A percentile compares a stretch with the other conserved stretches of the same genome.
These are phyloP conservation scores for Zaprionus nigranus DNA, from an alignment of 1,140 invertebrate genomes.

Conservation along the genomic window DNA sequence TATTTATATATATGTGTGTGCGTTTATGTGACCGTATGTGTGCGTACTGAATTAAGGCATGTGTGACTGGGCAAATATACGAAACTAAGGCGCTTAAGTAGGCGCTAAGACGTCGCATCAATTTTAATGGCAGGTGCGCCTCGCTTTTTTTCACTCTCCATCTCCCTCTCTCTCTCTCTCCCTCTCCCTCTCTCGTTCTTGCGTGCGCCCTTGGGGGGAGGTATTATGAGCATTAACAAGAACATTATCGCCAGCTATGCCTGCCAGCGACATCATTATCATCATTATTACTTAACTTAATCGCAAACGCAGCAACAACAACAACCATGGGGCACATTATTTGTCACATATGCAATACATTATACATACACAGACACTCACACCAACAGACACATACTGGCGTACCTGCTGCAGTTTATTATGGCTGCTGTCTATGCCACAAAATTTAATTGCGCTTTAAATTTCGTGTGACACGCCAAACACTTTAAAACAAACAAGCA, in stretches of 20 bases:
- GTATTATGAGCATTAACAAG: slow-evolving; percentile 35
- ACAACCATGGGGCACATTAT: slow-evolving; percentile 35
- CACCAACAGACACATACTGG: neutral
- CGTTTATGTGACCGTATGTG: slow-evolving; percentile 1
- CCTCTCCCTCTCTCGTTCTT: neutral
- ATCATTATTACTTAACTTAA: slow-evolving; percentile 46
- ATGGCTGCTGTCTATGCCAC: slow-evolving; percentile 36
- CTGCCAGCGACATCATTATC: slow-evolving; percentile 39
- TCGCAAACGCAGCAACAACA: slow-evolving; percentile 31
- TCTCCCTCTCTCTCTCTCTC: neutral
- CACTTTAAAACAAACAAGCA: slow-evolving; percentile 35
- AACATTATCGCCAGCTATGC: slow-evolving; percentile 28
- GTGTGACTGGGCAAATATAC: slow-evolving; percentile 4
- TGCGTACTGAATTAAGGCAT: neutral
- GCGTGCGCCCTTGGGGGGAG: neutral
- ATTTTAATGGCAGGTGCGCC: slow-evolving; percentile 7
- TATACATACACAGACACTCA: slow-evolving; percentile 1
- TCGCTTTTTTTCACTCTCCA: neutral
- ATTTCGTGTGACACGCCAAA: slow-evolving; percentile 30
- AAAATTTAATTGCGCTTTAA: slow-evolving; percentile 54
- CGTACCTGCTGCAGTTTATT: slow-evolving; percentile 42
- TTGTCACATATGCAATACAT: slow-evolving; percentile 31
- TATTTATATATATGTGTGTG: neutral
- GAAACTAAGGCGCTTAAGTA: slow-evolving; percentile 24
- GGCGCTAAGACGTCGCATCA: slow-evolving; percentile 22